phyloP scores from a whole-genome alignment of 2,113 vertebrate species.

The Physeter macrocephalus region DNA sequence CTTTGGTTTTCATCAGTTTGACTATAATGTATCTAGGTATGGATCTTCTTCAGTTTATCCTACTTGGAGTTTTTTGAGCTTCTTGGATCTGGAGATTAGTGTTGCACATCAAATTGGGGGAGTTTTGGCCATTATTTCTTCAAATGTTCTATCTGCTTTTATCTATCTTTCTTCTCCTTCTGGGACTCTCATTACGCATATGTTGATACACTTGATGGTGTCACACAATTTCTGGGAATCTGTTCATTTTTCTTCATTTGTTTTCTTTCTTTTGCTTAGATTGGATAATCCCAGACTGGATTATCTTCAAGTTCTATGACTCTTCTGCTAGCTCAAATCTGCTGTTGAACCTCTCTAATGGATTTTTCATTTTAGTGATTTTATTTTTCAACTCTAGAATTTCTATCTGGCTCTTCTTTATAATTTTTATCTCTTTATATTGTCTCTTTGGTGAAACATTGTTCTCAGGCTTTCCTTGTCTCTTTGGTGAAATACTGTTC shows the following conservation, averaged over 20 bases:
- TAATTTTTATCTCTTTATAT: neutral
- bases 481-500: neutral
- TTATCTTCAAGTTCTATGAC: neutral
- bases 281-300: neutral
- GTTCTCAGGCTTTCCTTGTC: neutral
- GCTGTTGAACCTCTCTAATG: neutral
- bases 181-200: neutral
- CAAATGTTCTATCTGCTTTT: neutral
- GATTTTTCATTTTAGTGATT: neutral
- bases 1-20: neutral
- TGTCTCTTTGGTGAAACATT: neutral
- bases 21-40: neutral
- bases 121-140: neutral
- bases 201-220: neutral
- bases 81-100: neutral
- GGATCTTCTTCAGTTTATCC: neutral
- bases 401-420: neutral
- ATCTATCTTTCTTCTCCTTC: neutral
- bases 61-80: neutral
- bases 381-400: slow-evolving; percentile 3
- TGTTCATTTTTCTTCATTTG: neutral
- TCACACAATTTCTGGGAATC: neutral
- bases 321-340: neutral
- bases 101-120: neutral
- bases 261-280: neutral